Percentiles rank a stretch among this genome's conserved stretches.
Conservation (phyloP, 2,797 vertebrate species). For the Hephaestus fuliginosus region DNA sequence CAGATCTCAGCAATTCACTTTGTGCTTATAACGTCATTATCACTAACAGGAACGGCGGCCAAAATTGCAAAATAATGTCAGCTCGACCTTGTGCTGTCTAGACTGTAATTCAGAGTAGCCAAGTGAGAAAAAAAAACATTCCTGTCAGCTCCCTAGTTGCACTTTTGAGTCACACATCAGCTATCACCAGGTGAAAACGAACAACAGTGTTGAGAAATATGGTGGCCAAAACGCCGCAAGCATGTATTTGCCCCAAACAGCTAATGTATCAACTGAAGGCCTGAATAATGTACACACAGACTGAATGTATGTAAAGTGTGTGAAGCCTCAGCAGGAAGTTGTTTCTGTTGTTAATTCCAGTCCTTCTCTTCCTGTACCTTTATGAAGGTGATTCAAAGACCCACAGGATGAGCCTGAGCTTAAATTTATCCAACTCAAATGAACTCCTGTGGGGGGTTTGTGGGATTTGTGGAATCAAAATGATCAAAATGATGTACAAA, state of each 20-base stretch:
- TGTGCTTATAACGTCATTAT: neutral
- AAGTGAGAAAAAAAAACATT: neutral
- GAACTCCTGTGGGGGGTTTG: neutral
- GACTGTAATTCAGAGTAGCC: neutral
- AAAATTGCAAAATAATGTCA: neutral
- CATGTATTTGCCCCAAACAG: no score
- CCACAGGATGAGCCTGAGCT: no score
- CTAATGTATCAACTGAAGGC: no score
- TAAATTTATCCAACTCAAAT: no score
- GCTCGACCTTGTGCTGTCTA: neutral
- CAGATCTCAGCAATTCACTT: slow-evolving; percentile 1
- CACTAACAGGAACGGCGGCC: neutral
- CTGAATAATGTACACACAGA: no score
- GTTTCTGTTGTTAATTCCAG: neutral
- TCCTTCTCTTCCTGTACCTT: neutral
- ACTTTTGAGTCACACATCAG: neutral
- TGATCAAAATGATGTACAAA: slow-evolving; percentile 15
- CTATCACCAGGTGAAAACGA: neutral
- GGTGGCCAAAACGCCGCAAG: neutral
- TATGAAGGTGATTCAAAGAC: no score
- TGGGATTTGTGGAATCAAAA: neutral
- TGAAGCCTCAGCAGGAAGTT: neutral
- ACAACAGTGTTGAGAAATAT: neutral
- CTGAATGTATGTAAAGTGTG: neutral
- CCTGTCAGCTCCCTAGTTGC: neutral